Base-by-base conservation (phyloP, 2,797 vertebrate species). In the Brotogeris chrysoptera region DNA sequence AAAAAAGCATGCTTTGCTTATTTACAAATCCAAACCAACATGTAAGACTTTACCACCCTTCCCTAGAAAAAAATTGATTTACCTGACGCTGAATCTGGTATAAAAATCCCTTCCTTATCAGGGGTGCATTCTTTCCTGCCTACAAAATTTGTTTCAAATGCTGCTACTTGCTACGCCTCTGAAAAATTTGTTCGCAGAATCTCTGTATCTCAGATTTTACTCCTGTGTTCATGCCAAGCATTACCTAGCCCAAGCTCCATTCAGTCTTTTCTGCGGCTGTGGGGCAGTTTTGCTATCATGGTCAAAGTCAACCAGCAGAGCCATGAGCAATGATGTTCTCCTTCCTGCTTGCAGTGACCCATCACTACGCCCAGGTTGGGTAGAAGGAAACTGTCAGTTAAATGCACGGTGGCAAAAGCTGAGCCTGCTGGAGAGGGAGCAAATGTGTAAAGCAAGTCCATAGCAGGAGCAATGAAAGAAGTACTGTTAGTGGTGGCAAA, bases 281-380 rank as follows among this genome's bases (percentile, higher is more conserved):
- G 77, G 47, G 34, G 61, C 28, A 61, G 24, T 10, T 80, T 52
- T 65, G 46, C 69, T 65, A 21, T 39, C 18, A 25, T 1, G 0
- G n/a, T 13, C 38, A 46, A 81, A 82, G 21, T 63, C 36, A 81
- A 41, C 13, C 41, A 61, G 57, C 44, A 59, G 49, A 65, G 44
- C 34, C 44, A 34, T 8, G 17, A 83, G 69, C 44, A 70, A 36
- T 0, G 1, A 74, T 1, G 2, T 59, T 59, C 21, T 79, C n/a
- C 25, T 16, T 88, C 69, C 74, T 73, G 36, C 28, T 50, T n/a
- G 21, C 21, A 39, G 44, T 44, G 50, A 65, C 8, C 69, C 39
- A 25, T 39, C 21, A 1, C 28, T 52, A 24, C 0, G 1, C 36
- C 36, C 46, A 60, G 36, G 13, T 1, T 44, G 30, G 28, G 27